Base-by-base conservation (phyloP, 2,113 vertebrate species). In the Callorhinus ursinus region DNA sequence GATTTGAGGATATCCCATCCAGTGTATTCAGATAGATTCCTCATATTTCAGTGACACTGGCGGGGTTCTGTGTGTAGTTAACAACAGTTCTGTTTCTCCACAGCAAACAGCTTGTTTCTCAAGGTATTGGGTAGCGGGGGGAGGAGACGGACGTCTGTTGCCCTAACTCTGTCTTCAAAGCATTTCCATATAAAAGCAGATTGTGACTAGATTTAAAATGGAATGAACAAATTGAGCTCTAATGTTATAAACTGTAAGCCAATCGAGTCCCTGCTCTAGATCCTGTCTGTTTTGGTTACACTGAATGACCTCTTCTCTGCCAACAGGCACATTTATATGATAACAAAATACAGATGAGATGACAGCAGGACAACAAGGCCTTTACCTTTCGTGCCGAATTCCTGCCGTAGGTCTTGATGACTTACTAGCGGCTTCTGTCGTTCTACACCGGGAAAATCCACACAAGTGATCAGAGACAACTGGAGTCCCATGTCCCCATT, bases 401-500 rank as follows among this genome's bases (percentile, higher is more conserved):
- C 84, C 96, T 96, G 98, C 98, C 96, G 97, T 89, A 97, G 97
- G 95, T 98, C 98, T 98, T 77, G 97, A 95, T 21, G 95, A 71
- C 96, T 96, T 97, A 85, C 89, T 89, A 92, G 90, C 0, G 93
- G 98, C 97, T 98, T 98, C 98, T 98, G 98, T 93, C 97, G 97
- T 90, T 98, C 97, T 97, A 98, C 61, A 55, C 97, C 92, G 83
- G 96, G 98, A 97, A 98, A 99, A 98, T 99, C 98, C 99, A 99
- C 98, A 96, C 97, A 97, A 98, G 96, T 97, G 98, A 98, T 98
- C 97, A 98, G 97, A 61, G 97, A 96, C 97, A 97, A 97, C n/a
- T 71, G 98, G 98, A 98, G 98, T 99, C 99, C 99, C 99, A 99
- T 99, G 99, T 99, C 99, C 99, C 98, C 98, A 98, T 98, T 97